Base-by-base conservation (phyloP, 1,140 invertebrate species). In the Caenorhabditis latens region DNA sequence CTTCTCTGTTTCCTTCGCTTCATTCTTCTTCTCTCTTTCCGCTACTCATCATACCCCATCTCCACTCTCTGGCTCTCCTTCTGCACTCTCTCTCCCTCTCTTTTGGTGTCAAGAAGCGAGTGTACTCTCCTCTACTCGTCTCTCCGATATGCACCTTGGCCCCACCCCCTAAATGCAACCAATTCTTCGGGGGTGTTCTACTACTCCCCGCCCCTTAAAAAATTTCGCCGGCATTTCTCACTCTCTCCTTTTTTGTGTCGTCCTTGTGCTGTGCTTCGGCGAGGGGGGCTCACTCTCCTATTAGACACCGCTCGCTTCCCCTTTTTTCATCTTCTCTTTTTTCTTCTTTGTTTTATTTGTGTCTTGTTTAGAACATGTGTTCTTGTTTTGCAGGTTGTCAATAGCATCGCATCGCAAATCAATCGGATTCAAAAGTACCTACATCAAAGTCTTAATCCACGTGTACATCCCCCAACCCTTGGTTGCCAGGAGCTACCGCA, bases 51-150 rank as follows among this genome's bases (percentile, higher is more conserved):
- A 14, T 79, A 4, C 50, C 24, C 21, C 46, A 32, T 42, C 14
- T n/a, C n/a, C n/a, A n/a, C 43, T 53, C 40, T 24, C 71, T 46
- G 40, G 21, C 42, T 19, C n/a, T 5, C 53, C 46, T 53, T 4
- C 24, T n/a, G 43, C 65, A 19, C 43, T 67, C 71, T 53, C 53
- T 50, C 19, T 46, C 14, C 19, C 71, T 32, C 71, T 79, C 9
- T 7, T 4, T 14, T 48, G 71, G 71, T 79, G 71, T 79, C 71
- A 50, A 50, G 53, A 79, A 53, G 71, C 9, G 14, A 79, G 24
- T 71, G 16, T 32, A 71, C 42, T 71, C 42, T 71, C 42, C 65
- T 19, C n/a, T 19, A 11, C 13, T 46, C 24, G n/a, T n/a, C 46
- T 32, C 65, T 46, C 65, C 40, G 11, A 3, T 2, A 46, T 24